phyloP scores from a whole-genome alignment of 2,888 invertebrate species.

The Drosophila acutilabella region DNA sequence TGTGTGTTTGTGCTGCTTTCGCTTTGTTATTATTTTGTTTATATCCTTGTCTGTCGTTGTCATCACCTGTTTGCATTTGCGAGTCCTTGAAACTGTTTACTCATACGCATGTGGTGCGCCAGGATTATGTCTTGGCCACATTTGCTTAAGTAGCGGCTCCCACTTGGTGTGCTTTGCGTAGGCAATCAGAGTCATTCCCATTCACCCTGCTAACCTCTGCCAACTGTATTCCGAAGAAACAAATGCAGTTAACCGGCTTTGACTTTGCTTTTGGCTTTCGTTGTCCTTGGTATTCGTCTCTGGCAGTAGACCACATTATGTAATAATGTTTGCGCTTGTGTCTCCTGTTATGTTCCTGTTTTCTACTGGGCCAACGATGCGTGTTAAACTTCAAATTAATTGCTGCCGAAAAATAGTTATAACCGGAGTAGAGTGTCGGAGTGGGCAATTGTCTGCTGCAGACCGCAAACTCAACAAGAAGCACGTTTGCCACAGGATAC shows the following conservation, averaged over 20 bases:
- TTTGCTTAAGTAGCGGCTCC: constrained; percentile 51
- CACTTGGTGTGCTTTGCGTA: constrained; percentile 25
- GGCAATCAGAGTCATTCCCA: constrained; percentile 21
- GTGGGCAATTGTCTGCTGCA: constrained; percentile 54
- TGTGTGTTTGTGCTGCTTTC: constrained; percentile 31
- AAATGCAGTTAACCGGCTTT: constrained; percentile 28
- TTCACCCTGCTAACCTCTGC: too few species aligned
- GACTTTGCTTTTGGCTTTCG: constrained; percentile 11
- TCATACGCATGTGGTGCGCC: constrained; percentile 52
- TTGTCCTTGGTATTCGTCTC: constrained; percentile 10
- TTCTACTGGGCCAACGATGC: constrained; percentile 37
- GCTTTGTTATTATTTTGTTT: constrained; percentile 79
- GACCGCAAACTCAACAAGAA: constrained; percentile 73
- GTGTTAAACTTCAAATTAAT: constrained; percentile 80
- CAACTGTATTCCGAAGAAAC: not conserved
- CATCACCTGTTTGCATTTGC: constrained; percentile 82
- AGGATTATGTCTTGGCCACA: constrained; percentile 54
- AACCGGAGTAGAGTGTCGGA: constrained; percentile 15
- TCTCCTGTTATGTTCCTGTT: constrained; percentile 16
- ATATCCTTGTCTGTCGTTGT: constrained; percentile 65
- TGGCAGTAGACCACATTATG: constrained; percentile 53
- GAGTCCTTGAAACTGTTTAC: constrained; percentile 80
- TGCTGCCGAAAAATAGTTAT: constrained; percentile 75
- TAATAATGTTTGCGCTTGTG: constrained; percentile 55
- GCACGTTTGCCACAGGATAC: constrained; percentile 63